These are phyloP conservation scores for Halichoerus grypus DNA, from an alignment of 2,113 vertebrate genomes.

Conservation along the genomic window DNA sequence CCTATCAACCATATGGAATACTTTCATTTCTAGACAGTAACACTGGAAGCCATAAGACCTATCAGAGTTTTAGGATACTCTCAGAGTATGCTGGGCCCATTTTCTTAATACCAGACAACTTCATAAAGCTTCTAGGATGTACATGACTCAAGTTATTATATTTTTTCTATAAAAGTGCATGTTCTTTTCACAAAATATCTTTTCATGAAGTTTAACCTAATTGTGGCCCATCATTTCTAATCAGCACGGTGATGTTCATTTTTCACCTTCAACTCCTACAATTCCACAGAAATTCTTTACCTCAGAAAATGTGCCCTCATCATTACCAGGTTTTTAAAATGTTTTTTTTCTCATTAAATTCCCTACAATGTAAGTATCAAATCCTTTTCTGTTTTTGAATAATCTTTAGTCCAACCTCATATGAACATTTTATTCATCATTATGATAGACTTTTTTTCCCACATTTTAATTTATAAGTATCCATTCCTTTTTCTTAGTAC, in stretches of 20 bases:
- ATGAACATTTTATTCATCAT: not conserved
- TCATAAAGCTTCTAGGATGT: not conserved
- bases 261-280: not conserved
- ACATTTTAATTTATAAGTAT: not conserved
- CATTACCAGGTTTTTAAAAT: not conserved
- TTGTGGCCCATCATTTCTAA: not conserved
- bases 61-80: not conserved
- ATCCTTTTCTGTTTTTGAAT: not conserved
- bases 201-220: not conserved
- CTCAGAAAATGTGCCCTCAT: not conserved
- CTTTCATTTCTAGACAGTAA: not conserved
- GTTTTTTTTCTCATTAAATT: not conserved
- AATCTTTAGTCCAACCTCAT: not conserved
- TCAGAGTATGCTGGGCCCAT: not conserved
- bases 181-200: not conserved
- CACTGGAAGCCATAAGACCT: not conserved
- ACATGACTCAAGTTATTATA: not conserved
- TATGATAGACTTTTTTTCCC: not conserved
- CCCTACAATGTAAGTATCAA: not conserved
- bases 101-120: not conserved
- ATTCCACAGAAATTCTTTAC: not conserved
- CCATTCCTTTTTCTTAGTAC: not conserved
- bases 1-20: not conserved
- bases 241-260: not conserved
- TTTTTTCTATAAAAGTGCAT: not conserved